These are phyloP conservation scores for Nipponia nippon DNA, from an alignment of 2,113 vertebrate genomes.

Conservation along the genomic window DNA sequence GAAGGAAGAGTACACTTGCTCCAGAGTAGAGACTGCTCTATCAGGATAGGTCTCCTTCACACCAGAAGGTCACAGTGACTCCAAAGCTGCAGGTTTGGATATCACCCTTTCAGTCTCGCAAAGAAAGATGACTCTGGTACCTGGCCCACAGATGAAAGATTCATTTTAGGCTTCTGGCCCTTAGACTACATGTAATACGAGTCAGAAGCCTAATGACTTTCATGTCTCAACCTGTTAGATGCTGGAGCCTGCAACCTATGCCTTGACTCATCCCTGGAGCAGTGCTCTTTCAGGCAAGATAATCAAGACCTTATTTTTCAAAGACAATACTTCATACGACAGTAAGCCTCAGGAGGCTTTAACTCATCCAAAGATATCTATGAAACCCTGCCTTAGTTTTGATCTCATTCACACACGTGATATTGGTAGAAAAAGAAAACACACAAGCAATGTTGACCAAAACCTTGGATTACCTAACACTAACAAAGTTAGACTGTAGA, in stretches of 20 bases:
- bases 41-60: neutral
- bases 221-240: constrained; percentile 44
- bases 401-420: neutral
- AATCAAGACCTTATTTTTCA: constrained; percentile 51
- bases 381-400: neutral
- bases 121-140: constrained; percentile 64
- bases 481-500: neutral
- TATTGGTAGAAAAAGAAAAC: neutral
- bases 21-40: neutral
- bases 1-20: neutral
- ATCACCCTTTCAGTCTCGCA: constrained; percentile 36
- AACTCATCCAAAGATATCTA: neutral
- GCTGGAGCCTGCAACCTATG: constrained; percentile 49
- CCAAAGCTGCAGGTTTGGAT: constrained; percentile 31
- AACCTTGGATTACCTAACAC: neutral
- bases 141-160: constrained; percentile 64
- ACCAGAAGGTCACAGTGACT: neutral
- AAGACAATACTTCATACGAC: neutral
- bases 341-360: constrained; percentile 1
- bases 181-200: constrained; percentile 52
- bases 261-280: constrained; percentile 57
- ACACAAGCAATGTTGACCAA: neutral
- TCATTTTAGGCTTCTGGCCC: constrained; percentile 58
- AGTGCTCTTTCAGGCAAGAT: constrained; percentile 51
- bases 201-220: constrained; percentile 59